Evolutionary conservation across 1,140 invertebrate genomes (phyloP), one percentile per base, ranked within the genome.

Genomic region (Drosophila takahashii): DNA sequence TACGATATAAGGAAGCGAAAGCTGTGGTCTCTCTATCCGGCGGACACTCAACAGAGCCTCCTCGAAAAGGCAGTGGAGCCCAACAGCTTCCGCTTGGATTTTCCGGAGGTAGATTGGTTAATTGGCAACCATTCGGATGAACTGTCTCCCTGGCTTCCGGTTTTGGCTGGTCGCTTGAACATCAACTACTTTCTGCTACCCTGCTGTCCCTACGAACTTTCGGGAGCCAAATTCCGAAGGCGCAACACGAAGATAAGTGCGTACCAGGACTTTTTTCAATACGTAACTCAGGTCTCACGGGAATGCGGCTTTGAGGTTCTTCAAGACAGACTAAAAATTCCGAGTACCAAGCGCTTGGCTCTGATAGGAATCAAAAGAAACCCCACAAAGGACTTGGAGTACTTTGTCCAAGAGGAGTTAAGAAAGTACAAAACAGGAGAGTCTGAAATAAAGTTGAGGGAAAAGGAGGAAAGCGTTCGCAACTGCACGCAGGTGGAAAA

Each of bases 81-180:
- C 29, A 95, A 95, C 32, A 94, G 95, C 65, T 92, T 94, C 37
- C 93, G 93, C 50, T 86, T 95, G n/a, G 97, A 96, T 90, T 95
- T 95, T 22, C 93, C 95, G n/a, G 94, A 93, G 41, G 45, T 85
- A 0, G 97, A 99, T 92, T 99, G 98, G 98, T 92, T 99, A 11
- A 98, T 99, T 92, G 98, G 99, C 42, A 99, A 99, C 94, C 99
- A 99, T 93, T 98, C 98, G 41, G 99, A 99, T 94, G 98, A 99
- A 92, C 92, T 99, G 6, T 99, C 98, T 29, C 98, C 98, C 6
- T 99, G 98, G 98, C 96, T 99, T 78, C 98, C 98, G 36, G 95
- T 99, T 1, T 95, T 99, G 60, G 96, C 98, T 37, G 95, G 96
- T 95, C 94, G 62, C 95, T 94, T 92, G 94, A 95, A 4, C 93